These are phyloP conservation scores for Streblospio benedicti DNA, from an alignment of 1,140 invertebrate species.

Conservation along the genomic window DNA sequence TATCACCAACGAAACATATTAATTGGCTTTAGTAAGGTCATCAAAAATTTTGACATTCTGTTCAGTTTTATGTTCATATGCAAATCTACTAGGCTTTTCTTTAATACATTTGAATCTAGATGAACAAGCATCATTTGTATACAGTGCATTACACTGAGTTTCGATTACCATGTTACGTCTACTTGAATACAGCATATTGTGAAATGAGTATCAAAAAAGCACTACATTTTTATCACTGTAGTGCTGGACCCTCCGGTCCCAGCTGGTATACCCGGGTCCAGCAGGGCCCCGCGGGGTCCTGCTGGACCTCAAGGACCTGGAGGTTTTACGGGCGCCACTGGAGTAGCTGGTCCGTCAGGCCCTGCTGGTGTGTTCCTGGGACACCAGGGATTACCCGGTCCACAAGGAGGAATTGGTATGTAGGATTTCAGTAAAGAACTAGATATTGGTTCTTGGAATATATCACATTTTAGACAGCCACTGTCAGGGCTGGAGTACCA, in stretches of 20 bases:
- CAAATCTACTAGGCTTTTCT: neutral
- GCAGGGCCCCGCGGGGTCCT: neutral
- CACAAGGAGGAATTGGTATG: neutral
- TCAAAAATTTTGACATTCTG: neutral
- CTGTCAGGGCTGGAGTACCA: conserved; percentile 1
- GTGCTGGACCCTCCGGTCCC: neutral
- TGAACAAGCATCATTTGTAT: neutral
- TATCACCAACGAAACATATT: neutral
- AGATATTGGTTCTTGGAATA: neutral
- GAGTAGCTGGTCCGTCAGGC: neutral
- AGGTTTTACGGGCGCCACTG: neutral
- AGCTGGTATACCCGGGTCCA: neutral
- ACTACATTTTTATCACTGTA: neutral
- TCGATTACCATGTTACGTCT: neutral
- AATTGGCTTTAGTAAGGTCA: neutral
- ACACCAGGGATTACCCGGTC: neutral
- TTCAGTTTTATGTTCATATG: neutral
- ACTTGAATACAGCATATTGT: neutral
- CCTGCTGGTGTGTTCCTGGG: conserved; percentile 8
- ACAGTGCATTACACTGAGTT: neutral
- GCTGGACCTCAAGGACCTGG: neutral
- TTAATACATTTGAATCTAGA: neutral
- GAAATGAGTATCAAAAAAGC: neutral
- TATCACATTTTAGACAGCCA: neutral
- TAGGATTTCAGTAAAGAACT: neutral